These are phyloP conservation scores for Aethes cnicana DNA, from an alignment of 2,888 invertebrate species.

Conservation along the genomic window DNA sequence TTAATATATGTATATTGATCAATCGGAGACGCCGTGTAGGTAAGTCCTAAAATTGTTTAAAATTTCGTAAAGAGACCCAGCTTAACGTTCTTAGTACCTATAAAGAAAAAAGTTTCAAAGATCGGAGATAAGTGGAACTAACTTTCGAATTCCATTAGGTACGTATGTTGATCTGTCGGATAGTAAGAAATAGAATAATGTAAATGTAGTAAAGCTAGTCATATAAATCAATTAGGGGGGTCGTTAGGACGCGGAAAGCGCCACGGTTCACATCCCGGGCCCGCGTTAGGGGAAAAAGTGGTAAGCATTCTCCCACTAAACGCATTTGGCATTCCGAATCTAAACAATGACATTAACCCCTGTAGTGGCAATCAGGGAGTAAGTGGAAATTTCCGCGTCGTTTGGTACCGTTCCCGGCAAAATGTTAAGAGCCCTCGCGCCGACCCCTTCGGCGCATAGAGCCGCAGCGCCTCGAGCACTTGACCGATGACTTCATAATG, in stretches of 20 bases:
- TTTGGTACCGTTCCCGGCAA: constrained; percentile 27
- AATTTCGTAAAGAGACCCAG: too few relatives aligned
- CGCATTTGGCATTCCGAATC: constrained; percentile 32
- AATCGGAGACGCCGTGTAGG: too few relatives aligned
- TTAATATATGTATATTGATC: too few relatives aligned
- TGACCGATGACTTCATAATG: constrained; percentile 22
- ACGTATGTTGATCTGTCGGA: too few relatives aligned
- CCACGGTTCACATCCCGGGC: constrained; percentile 28
- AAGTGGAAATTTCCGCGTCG: constrained; percentile 33
- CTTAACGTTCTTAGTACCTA: too few relatives aligned
- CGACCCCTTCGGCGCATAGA: constrained; percentile 18
- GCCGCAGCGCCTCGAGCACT: constrained; percentile 16
- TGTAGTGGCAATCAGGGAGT: constrained; percentile 32
- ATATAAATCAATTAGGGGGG: constrained; percentile 30
- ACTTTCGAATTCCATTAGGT: too few relatives aligned
- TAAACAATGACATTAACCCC: constrained; percentile 33
- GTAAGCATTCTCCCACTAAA: constrained; percentile 31
- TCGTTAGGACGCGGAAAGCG: constrained; percentile 29
- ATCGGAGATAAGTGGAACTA: too few relatives aligned
- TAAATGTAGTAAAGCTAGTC: too few relatives aligned
- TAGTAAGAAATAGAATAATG: too few relatives aligned
- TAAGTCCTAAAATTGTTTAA: too few relatives aligned
- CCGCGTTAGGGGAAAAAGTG: constrained; percentile 31
- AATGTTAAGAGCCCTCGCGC: constrained; percentile 31
- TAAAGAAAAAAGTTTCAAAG: too few relatives aligned